Evolutionary conservation across 2,797 vertebrate genomes (phyloP).

Genomic region (Eutrigla gurnardus): DNA sequence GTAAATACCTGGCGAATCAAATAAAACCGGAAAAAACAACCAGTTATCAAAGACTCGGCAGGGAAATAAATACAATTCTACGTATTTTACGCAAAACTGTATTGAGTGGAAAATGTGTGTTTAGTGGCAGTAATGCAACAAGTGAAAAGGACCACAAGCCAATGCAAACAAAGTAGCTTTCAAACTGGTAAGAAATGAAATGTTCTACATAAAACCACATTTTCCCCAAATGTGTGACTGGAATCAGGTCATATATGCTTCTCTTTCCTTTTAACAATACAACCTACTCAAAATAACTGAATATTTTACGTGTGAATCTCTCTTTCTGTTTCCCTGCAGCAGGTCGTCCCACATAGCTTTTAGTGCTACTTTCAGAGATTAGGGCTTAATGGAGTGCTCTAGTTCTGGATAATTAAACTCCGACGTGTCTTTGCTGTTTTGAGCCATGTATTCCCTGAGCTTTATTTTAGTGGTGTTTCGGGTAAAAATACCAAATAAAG

Average conservation of each 20-base stretch:
- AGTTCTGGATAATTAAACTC: slow-evolving; percentile 16
- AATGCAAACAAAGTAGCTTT: neutral
- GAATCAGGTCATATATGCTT: neutral
- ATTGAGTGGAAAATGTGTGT: neutral
- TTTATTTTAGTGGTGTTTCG: neutral
- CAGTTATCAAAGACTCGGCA: neutral
- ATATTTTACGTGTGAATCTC: neutral
- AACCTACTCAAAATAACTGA: neutral
- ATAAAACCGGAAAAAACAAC: neutral
- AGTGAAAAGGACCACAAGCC: neutral
- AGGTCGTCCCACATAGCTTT: neutral
- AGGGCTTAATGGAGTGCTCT: slow-evolving; percentile 22
- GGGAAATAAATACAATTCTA: neutral
- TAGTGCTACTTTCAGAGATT: slow-evolving; percentile 22
- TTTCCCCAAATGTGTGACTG: too few relatives aligned
- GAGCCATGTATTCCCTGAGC: neutral
- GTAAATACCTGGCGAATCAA: neutral
- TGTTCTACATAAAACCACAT: neutral
- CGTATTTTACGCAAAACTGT: neutral
- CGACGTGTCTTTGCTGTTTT: neutral
- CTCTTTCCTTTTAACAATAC: neutral
- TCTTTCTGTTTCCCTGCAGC: neutral
- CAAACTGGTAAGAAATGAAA: neutral
- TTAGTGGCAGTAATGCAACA: neutral
- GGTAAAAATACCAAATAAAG: neutral